Base-by-base conservation (phyloP, 2,888 invertebrate genomes). In the Eremobia ochroleuca region DNA sequence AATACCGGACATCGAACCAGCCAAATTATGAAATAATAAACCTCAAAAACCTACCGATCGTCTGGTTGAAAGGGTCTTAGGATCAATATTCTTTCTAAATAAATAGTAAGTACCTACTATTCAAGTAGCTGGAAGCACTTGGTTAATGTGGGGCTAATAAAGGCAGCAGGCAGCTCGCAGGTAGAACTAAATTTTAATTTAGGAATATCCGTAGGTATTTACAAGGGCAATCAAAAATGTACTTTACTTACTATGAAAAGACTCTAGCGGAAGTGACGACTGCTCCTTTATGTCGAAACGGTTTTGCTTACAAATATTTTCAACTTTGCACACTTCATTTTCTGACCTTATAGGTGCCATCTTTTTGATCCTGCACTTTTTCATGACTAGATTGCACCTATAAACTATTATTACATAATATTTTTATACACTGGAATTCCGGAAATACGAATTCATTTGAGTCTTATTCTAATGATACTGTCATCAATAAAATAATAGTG, bases 251-350 rank as follows among this genome's bases (percentile, higher is more conserved):
- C 85, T 69, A 40, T 9, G 28, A 49, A 78, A 73, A 25, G 65
- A 9, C 25, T 49, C 68, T 0, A 28, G 25, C 4, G 77, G 52
- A 73, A 66, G 52, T 9, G 70, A 43, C 34, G 74, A 58, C 52
- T 77, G 66, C 52, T 77, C 78, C 34, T 62, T 78, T 13, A 34
- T 55, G 3, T 76, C 65, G 25, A 59, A 83, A 28, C 21, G 18
- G 40, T 66, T 76, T 85, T 83, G 52, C 65, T 74, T 77, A 74
- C 67, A 64, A 28, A 73, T 37, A 69, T 76, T 73, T 28, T 80
- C 73, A 43, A 80, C 66, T 52, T 83, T 75, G 55, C 73, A 76
- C 73, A 74, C 66, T 77, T 86, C 70, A 46, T 78, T 85, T 58
- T 82, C 55, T 49, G 74, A 69, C 34, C 74, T 75, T 62, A 65